These are phyloP conservation scores for Sebastes umbrosus DNA, from an alignment of 2,797 vertebrate species.

Conservation along the genomic window DNA sequence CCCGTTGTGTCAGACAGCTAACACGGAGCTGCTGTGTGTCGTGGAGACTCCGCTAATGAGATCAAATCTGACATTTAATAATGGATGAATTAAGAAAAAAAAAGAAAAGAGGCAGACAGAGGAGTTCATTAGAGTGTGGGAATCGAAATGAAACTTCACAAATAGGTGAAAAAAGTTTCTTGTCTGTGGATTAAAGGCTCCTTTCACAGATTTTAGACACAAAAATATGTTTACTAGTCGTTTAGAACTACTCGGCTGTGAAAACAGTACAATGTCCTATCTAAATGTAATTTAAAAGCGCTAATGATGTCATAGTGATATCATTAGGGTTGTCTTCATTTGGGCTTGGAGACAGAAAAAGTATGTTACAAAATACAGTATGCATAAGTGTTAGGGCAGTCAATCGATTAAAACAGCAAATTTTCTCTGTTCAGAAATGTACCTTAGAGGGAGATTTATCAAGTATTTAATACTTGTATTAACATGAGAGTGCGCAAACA, in stretches of 20 bases:
- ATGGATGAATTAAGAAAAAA: constrained; percentile 23
- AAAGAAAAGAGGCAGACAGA: background rate
- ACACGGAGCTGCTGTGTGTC: background rate
- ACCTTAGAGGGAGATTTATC: no score
- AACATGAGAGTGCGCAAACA: no score
- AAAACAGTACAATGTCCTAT: background rate
- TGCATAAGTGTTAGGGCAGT: background rate
- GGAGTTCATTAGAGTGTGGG: background rate
- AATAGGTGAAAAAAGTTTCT: background rate
- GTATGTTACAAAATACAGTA: background rate
- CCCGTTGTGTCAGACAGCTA: constrained; percentile 13
- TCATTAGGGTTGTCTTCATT: background rate
- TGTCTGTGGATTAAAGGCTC: background rate
- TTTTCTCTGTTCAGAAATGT: no score
- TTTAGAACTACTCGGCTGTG: background rate
- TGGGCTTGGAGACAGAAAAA: background rate
- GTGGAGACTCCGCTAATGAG: constrained; percentile 23
- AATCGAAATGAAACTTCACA: background rate
- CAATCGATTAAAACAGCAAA: no score
- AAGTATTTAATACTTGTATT: no score
- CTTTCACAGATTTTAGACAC: background rate
- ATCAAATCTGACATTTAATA: constrained; percentile 31
- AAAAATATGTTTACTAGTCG: background rate
- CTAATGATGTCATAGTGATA: background rate
- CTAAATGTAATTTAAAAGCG: background rate